Percentiles rank a stretch among this genome's conserved stretches.
These are phyloP conservation scores for Odontomachus brunneus DNA, from an alignment of 1,140 invertebrate species.

Conservation along the genomic window DNA sequence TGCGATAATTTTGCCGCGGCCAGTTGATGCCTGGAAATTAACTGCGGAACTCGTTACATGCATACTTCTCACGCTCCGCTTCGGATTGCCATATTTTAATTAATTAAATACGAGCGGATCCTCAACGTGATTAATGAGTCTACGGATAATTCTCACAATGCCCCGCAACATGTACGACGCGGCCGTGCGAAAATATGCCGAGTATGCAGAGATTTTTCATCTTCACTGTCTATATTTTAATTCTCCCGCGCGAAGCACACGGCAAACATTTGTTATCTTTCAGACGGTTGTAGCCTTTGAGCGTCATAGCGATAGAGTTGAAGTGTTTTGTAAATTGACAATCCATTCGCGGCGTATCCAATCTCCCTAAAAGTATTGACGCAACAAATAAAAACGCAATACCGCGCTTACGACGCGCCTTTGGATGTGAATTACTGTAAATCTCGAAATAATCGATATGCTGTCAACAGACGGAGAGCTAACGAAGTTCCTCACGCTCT, in stretches of 20 bases:
- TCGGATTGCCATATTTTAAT: conserved; percentile 13
- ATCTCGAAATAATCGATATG: neutral
- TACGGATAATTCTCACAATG: conserved; percentile 1
- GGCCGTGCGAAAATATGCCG: neutral
- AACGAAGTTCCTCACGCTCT: too few relatives aligned
- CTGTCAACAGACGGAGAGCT: neutral
- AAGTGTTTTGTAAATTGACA: conserved; percentile 53
- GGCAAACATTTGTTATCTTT: conserved; percentile 15
- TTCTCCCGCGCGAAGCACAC: neutral
- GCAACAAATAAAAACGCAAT: conserved; percentile 27
- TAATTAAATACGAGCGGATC: conserved; percentile 14
- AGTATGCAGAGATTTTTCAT: neutral
- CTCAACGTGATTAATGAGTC: neutral
- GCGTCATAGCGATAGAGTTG: conserved; percentile 27
- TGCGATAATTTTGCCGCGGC: conserved; percentile 5
- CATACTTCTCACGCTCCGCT: neutral
- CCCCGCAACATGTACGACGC: neutral
- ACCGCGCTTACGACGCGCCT: neutral
- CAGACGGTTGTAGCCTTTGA: neutral
- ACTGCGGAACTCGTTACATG: neutral
- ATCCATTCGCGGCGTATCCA: conserved; percentile 10
- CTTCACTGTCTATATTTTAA: neutral
- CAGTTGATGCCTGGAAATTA: conserved; percentile 26
- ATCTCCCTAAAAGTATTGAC: conserved; percentile 39
- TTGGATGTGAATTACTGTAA: neutral